phyloP scores from a whole-genome alignment of 1,140 invertebrate genomes.

The Heliconius nattereri region DNA sequence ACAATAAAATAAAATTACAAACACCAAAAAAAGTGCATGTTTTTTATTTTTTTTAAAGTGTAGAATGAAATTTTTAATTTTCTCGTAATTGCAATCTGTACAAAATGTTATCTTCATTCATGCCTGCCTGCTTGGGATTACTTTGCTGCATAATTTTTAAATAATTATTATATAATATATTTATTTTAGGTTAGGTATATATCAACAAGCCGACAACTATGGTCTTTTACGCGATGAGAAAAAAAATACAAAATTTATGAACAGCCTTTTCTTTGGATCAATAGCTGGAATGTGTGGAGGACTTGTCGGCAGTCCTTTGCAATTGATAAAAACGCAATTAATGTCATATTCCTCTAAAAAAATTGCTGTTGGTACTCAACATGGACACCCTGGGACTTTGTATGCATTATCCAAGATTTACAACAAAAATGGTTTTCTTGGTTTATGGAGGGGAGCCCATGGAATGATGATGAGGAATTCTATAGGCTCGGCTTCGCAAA shows the following conservation, averaged over 20 bases:
- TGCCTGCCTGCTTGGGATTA: no score
- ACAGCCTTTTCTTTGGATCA: constrained; percentile 73
- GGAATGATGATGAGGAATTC: constrained; percentile 85
- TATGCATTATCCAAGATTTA: constrained; percentile 87
- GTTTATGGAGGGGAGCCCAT: constrained; percentile 89
- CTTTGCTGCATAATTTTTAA: background rate
- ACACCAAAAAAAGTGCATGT: no score
- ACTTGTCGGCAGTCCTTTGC: constrained; percentile 86
- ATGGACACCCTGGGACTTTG: constrained; percentile 87
- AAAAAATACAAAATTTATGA: constrained; percentile 68
- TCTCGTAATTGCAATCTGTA: no score
- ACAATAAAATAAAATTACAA: no score
- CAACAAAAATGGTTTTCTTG: constrained; percentile 85
- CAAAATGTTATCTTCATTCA: no score
- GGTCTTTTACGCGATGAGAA: constrained; percentile 72
- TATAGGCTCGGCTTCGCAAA: constrained; percentile 78
- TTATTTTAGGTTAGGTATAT: constrained; percentile 77
- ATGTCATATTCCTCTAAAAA: constrained; percentile 89
- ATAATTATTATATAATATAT: background rate
- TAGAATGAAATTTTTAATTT: no score
- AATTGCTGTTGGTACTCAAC: constrained; percentile 95
- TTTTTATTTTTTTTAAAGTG: no score
- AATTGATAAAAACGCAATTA: constrained; percentile 94
- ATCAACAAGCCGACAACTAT: constrained; percentile 77
- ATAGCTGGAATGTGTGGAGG: constrained; percentile 73